phyloP scores from a whole-genome alignment of 2,797 vertebrate species.

The Apogon talboti region DNA sequence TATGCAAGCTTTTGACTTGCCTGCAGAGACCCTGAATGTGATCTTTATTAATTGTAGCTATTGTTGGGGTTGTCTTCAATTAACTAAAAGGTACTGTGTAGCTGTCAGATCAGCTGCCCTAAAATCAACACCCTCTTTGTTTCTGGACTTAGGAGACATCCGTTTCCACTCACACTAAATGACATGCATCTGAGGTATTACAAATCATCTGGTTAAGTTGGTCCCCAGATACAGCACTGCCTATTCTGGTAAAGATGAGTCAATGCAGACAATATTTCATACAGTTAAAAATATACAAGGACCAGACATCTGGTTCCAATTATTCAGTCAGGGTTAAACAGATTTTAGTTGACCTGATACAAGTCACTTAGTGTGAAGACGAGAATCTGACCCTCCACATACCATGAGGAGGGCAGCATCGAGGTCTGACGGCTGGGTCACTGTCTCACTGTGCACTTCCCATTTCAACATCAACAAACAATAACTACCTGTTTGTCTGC shows the following conservation, averaged over 20 bases:
- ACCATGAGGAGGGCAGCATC: neutral
- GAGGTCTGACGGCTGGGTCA: constrained; percentile 22
- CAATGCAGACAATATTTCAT: neutral
- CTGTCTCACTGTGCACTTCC: constrained; percentile 45
- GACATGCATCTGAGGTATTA: constrained; percentile 2
- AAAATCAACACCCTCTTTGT: too few relatives aligned
- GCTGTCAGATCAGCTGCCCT: too few relatives aligned
- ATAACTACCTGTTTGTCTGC: constrained; percentile 35
- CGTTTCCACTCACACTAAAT: constrained; percentile 23
- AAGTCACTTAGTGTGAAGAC: constrained; percentile 6
- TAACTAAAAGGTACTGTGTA: too few relatives aligned
- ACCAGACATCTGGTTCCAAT: neutral
- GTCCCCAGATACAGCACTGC: neutral
- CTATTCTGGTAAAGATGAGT: neutral
- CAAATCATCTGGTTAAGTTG: constrained; percentile 5
- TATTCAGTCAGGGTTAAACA: neutral
- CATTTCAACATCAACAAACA: constrained; percentile 52
- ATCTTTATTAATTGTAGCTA: too few relatives aligned
- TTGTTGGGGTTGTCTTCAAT: too few relatives aligned
- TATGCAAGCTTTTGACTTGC: too few relatives aligned
- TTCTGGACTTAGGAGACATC: neutral
- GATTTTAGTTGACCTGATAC: constrained; percentile 7
- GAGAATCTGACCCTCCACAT: constrained; percentile 27
- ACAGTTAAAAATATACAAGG: neutral
- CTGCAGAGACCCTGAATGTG: too few relatives aligned